Evolutionary conservation across 1,140 invertebrate genomes (phyloP).

Genomic region (Drosophila sp.): DNA sequence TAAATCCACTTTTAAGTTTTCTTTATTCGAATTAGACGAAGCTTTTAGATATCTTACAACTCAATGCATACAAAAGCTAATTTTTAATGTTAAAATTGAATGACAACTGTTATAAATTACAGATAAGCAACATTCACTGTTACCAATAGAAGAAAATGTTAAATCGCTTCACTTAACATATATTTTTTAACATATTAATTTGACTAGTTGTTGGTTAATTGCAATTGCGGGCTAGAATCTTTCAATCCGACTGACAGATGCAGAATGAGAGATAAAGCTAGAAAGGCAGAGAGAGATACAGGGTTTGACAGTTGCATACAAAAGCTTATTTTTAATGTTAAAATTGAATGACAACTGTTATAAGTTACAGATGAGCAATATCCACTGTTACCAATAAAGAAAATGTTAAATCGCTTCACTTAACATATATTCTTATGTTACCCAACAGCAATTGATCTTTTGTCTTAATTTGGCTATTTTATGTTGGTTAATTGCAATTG

Average conservation of each 20-base stretch:
- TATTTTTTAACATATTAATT: neutral
- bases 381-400: neutral
- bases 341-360: no score
- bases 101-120: no score
- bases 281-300: neutral
- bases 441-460: conserved; percentile 1
- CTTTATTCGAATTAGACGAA: no score
- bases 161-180: neutral
- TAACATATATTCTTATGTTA: neutral
- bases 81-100: no score
- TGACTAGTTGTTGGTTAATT: conserved; percentile 4
- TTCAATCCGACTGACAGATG: conserved; percentile 7
- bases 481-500: conserved; percentile 10
- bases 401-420: neutral
- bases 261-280: conserved; percentile 13
- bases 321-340: no score
- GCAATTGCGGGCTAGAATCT: conserved; percentile 1
- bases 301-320: conserved; percentile 43
- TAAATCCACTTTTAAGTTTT: no score
- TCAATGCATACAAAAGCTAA: no score
- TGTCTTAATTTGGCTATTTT: neutral
- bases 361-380: neutral
- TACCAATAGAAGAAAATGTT: neutral
- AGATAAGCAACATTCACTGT: neutral
- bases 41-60: neutral